Base-by-base conservation (phyloP, 2,888 invertebrate species). In the Agrilus mali region DNA sequence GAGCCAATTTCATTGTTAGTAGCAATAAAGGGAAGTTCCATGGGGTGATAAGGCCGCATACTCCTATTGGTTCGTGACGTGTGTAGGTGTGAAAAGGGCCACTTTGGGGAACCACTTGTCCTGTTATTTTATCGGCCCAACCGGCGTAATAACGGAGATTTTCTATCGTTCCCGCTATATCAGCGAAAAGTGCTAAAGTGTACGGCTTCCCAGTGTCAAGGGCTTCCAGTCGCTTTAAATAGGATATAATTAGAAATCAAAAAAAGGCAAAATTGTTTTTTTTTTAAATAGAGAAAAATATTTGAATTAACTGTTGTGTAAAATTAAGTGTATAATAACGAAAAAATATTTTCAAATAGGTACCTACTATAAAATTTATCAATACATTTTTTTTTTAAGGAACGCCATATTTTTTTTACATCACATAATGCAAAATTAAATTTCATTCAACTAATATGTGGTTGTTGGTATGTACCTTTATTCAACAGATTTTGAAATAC, bases 141-240 rank as follows among this genome's bases (percentile, higher is more conserved):
- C 93, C 94, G n/a, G 92, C 93, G 68, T 82, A 89, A 64, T 94
- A 94, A 8, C 90, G 77, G 31, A 89, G 62, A 49, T 74, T 75
- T 52, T 75, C 77, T 20, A 82, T 67, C 16, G 75, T 68, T 14
- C 66, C 65, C 0, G 68, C 67, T 3, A 89, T 57, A 60, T 90
- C 89, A 22, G 77, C 81, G 45, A 70, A 68, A 54, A 82, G 82
- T 1, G 89, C 73, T 44, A 76, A 72, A 3, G 73, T 63, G 66
- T 77, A 94, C 0, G 94, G 93, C 64, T 95, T 95, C 15, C 95
- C 95, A 66, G 93, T 95, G 68, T 98, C 95, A 45, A 94, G 61
- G 0, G 95, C 92, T 69, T 97, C 96, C 60, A 98, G 68, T 58
- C 89, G 86, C 87, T 85, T 58, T 7, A 55, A 51, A 33, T 34